phyloP scores from a whole-genome alignment of 2,888 invertebrate species.

The Eustalomyia histrio region DNA sequence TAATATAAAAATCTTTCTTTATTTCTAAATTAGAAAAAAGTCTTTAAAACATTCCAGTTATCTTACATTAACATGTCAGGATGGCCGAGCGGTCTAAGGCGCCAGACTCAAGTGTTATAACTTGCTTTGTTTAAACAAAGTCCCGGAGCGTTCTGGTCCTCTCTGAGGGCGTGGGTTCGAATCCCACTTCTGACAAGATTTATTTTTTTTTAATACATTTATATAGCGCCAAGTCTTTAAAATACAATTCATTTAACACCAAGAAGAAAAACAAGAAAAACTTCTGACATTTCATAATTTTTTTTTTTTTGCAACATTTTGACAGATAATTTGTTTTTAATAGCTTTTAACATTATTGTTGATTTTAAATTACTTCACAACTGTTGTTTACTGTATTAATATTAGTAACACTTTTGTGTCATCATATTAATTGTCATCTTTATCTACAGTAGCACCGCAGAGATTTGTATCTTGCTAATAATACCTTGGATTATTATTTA shows the following conservation, averaged over 20 bases:
- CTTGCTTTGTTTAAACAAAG: conserved; percentile 22
- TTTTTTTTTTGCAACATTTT: too few species aligned
- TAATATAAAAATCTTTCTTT: too few species aligned
- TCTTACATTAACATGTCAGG: too few species aligned
- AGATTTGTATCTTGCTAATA: background rate
- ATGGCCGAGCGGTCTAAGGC: background rate
- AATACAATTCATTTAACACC: too few species aligned
- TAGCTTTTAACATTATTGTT: conserved; percentile 17
- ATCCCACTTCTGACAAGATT: conserved; percentile 60
- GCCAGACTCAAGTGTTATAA: conserved; percentile 37
- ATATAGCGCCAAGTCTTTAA: too few species aligned
- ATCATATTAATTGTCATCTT: conserved; percentile 13
- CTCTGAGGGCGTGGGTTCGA: conserved; percentile 69
- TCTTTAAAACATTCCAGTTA: too few species aligned
- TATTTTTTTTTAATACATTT: conserved; percentile 1
- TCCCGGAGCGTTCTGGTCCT: conserved; percentile 67
- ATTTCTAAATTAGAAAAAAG: too few species aligned
- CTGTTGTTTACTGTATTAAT: conserved; percentile 3
- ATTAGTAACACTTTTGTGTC: conserved; percentile 8
- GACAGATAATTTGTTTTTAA: conserved; percentile 18
- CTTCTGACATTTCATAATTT: too few species aligned
- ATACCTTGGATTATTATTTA: conserved; percentile 1
- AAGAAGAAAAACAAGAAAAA: too few species aligned
- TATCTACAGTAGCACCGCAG: background rate
- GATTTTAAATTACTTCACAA: background rate